Evolutionary conservation across 2,888 invertebrate genomes (phyloP).

Genomic region (Cheilosia grossa): DNA sequence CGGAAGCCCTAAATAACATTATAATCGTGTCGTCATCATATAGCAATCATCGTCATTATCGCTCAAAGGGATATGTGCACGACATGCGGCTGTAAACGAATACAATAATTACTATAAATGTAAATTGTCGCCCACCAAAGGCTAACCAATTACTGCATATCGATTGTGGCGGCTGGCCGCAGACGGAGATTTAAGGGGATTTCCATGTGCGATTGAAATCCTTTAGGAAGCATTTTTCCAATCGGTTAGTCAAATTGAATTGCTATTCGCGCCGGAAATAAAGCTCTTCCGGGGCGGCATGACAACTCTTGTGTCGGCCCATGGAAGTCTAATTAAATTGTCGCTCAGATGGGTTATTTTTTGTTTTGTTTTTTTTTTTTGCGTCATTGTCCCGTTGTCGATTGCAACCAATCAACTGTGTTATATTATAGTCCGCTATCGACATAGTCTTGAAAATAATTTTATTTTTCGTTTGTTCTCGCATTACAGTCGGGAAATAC

Average conservation of each 20-base stretch:
- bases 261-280: slow-evolving; percentile 23
- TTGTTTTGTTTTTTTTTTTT: neutral
- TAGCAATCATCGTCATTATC: slow-evolving; percentile 31
- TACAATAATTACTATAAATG: slow-evolving; percentile 36
- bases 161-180: slow-evolving; percentile 19
- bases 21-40: slow-evolving; percentile 22
- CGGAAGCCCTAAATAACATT: slow-evolving; percentile 28
- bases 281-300: slow-evolving; percentile 1
- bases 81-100: slow-evolving; percentile 18
- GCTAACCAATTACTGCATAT: slow-evolving; percentile 50
- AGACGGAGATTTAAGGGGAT: slow-evolving; percentile 28
- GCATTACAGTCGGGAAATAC: slow-evolving; percentile 4
- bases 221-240: slow-evolving; percentile 35
- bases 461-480: neutral
- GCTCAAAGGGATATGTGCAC: slow-evolving; percentile 15
- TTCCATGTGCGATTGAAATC: slow-evolving; percentile 20
- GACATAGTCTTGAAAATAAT: neutral
- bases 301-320: slow-evolving; percentile 10
- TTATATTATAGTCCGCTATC: neutral
- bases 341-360: neutral
- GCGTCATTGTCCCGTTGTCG: neutral
- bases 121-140: slow-evolving; percentile 51
- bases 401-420: slow-evolving; percentile 16
- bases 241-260: slow-evolving; percentile 47
- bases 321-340: slow-evolving; percentile 22